Conservation (phyloP, 2,888 invertebrate genomes). For the Desoria tigrina region DNA sequence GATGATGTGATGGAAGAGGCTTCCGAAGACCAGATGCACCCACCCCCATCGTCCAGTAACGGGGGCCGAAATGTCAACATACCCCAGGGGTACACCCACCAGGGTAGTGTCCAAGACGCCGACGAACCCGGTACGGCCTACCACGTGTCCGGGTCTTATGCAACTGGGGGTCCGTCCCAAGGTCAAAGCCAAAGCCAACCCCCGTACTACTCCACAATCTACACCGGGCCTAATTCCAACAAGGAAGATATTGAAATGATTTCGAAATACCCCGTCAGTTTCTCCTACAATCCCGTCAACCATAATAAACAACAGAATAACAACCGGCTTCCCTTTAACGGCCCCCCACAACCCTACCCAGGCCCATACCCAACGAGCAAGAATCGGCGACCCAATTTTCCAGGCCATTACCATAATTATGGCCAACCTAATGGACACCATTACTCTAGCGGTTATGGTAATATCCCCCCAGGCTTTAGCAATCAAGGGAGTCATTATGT, state of each 20-base stretch:
- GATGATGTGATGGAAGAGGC: background rate
- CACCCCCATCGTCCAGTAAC: background rate
- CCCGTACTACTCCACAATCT: background rate
- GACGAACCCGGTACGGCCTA: background rate
- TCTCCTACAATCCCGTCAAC: constrained; percentile 19
- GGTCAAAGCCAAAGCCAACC: background rate
- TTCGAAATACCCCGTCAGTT: constrained; percentile 39
- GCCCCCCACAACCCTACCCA: background rate
- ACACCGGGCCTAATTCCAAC: background rate
- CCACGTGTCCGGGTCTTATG: too few species aligned
- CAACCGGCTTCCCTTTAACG: background rate
- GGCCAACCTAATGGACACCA: constrained; percentile 23
- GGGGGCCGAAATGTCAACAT: constrained; percentile 18
- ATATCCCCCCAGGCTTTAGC: constrained; percentile 23
- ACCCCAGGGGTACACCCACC: constrained; percentile 20
- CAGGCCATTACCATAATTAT: constrained; percentile 31
- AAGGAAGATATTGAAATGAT: constrained; percentile 28
- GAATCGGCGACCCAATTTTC: constrained; percentile 20
- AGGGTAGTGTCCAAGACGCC: background rate
- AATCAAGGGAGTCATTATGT: constrained; percentile 31
- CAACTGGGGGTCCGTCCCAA: background rate
- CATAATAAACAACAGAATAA: background rate
- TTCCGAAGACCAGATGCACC: background rate
- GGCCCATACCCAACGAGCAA: background rate
- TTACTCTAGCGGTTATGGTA: constrained; percentile 34